A percentile compares a stretch with the other conserved stretches of the same genome.
Evolutionary conservation across 2,888 invertebrate species (phyloP).

Genomic region (Dexiosoma caninum): DNA sequence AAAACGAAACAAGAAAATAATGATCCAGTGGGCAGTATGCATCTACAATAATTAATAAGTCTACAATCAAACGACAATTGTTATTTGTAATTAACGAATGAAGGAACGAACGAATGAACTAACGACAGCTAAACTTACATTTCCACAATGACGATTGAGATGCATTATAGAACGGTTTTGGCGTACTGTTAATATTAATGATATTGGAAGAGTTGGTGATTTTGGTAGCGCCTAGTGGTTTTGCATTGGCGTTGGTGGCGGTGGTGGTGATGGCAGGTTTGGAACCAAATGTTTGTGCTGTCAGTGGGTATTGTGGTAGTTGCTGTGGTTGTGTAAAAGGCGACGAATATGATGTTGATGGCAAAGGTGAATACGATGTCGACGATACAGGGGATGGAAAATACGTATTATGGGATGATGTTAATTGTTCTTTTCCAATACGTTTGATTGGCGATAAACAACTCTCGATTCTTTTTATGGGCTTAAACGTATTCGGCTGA

Average conservation of each 20-base stretch:
- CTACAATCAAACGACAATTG: conserved; percentile 42
- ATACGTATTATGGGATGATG: conserved; percentile 65
- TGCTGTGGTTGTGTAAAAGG: conserved; percentile 63
- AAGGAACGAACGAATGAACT: conserved; percentile 63
- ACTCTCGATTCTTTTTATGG: neutral
- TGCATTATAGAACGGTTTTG: conserved; percentile 69
- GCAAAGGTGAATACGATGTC: conserved; percentile 63
- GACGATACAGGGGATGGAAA: conserved; percentile 59
- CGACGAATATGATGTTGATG: conserved; percentile 64
- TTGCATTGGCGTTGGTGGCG: conserved; percentile 67
- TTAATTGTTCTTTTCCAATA: conserved; percentile 46
- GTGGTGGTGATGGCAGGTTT: conserved; percentile 50
- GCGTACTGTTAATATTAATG: conserved; percentile 66
- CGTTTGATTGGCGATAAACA: conserved; percentile 34
- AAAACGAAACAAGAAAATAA: neutral
- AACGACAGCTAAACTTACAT: conserved; percentile 73
- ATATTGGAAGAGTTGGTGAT: conserved; percentile 57
- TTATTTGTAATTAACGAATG: conserved; percentile 53
- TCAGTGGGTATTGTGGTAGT: conserved; percentile 61
- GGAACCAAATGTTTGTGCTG: conserved; percentile 62
- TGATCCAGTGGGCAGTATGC: neutral
- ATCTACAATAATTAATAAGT: conserved; percentile 17
- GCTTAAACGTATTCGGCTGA: conserved; percentile 9
- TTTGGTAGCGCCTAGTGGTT: conserved; percentile 56
- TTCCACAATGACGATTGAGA: conserved; percentile 74